A percentile compares a stretch with the other conserved stretches of the same genome.
Evolutionary conservation across 2,888 invertebrate species (phyloP).

Genomic region (Drosophila longiperda): DNA sequence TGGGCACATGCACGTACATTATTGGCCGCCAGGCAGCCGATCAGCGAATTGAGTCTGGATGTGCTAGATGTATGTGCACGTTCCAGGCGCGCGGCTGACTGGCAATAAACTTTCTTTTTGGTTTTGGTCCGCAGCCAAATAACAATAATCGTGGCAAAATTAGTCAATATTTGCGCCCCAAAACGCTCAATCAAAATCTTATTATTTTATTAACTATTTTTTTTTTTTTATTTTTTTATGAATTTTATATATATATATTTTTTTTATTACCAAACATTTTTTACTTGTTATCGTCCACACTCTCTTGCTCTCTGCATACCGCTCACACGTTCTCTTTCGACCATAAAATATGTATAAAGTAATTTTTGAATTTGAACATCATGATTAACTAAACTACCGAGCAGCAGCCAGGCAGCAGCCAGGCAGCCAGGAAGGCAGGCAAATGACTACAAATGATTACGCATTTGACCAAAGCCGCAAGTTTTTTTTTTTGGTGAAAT

Average conservation of each 20-base stretch:
- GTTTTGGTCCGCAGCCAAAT: constrained; percentile 60
- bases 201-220: constrained; percentile 65
- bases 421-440: constrained; percentile 41
- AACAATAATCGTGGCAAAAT: constrained; percentile 82
- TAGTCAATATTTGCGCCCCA: constrained; percentile 82
- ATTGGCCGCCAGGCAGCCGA: constrained; percentile 74
- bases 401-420: constrained; percentile 23
- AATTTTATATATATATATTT: constrained; percentile 20
- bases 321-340: constrained; percentile 25
- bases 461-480: constrained; percentile 61
- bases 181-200: constrained; percentile 69
- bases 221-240: constrained; percentile 40
- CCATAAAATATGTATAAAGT: constrained; percentile 72
- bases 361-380: constrained; percentile 77
- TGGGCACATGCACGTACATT: constrained; percentile 73
- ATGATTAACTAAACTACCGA: constrained; percentile 71
- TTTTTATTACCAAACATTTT: constrained; percentile 7
- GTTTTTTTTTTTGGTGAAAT: constrained; percentile 60
- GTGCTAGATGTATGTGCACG: constrained; percentile 54
- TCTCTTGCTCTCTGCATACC: constrained; percentile 8
- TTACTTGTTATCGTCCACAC: constrained; percentile 14
- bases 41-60: constrained; percentile 38
- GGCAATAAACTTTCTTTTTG: constrained; percentile 64
- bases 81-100: constrained; percentile 23
- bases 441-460: constrained; percentile 78